Evolutionary conservation across 2,888 invertebrate genomes (phyloP).

Genomic region (Chloroclysta siterata): DNA sequence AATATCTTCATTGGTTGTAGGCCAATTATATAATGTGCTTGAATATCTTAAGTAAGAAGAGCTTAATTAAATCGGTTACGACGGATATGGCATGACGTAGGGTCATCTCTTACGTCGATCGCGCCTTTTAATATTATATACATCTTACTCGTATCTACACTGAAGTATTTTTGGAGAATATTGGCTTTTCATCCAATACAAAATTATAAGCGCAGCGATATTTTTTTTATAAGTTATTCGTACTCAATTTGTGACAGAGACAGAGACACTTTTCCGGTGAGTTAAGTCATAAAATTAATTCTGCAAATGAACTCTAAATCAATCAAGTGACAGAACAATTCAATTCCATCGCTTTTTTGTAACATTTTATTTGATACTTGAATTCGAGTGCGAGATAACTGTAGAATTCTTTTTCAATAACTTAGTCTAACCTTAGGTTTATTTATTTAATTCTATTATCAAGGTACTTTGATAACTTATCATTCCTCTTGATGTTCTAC

Average conservation of each 20-base stretch:
- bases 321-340: too few relatives aligned
- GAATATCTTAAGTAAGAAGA: neutral
- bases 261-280: neutral
- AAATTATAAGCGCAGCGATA: constrained; percentile 35
- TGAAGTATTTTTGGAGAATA: too few relatives aligned
- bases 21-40: too few relatives aligned
- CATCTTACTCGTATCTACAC: too few relatives aligned
- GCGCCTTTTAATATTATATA: neutral
- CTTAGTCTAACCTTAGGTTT: neutral
- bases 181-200: constrained; percentile 23
- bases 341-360: too few relatives aligned
- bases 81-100: too few relatives aligned
- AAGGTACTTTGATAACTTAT: neutral
- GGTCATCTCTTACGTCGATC: neutral
- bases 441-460: neutral
- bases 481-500: too few relatives aligned
- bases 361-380: too few relatives aligned
- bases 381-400: too few relatives aligned
- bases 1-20: too few relatives aligned
- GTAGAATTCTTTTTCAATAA: neutral
- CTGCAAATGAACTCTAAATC: too few relatives aligned
- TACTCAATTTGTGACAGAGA: neutral
- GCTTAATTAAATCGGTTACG: too few relatives aligned
- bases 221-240: neutral
- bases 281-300: neutral